Evolutionary conservation across 2,113 vertebrate genomes (phyloP).

Genomic region (Acanthochromis polyacanthus): DNA sequence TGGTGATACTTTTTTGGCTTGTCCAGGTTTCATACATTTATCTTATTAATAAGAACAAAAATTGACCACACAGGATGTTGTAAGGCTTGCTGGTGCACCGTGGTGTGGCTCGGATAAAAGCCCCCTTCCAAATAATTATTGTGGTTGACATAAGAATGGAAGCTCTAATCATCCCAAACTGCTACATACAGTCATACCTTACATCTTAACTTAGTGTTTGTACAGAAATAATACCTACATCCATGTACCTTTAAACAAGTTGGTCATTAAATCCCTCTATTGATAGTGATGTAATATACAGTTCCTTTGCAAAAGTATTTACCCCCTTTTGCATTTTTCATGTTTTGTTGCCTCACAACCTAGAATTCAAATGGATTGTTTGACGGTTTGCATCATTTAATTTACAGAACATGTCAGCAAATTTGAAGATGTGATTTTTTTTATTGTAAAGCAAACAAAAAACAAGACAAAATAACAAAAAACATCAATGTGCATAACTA

Average conservation of each 20-base stretch:
- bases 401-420: too few relatives aligned
- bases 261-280: conserved; percentile 13
- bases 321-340: too few relatives aligned
- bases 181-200: conserved; percentile 52
- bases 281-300: too few relatives aligned
- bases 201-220: conserved; percentile 48
- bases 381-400: too few relatives aligned
- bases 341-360: too few relatives aligned
- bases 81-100: conserved; percentile 26
- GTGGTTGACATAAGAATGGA: conserved; percentile 66
- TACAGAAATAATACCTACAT: conserved; percentile 31
- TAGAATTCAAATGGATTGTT: too few relatives aligned
- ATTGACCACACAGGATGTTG: conserved; percentile 46
- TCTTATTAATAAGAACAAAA: conserved; percentile 45
- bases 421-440: too few relatives aligned
- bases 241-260: conserved; percentile 27
- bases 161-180: conserved; percentile 64
- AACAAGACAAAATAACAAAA: too few relatives aligned
- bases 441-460: too few relatives aligned
- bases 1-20: neutral
- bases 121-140: conserved; percentile 70
- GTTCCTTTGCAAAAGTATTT: too few relatives aligned
- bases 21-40: conserved; percentile 33
- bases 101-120: conserved; percentile 43
- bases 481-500: too few relatives aligned